Base-by-base conservation (phyloP, 2,797 vertebrate species). In the Potorous gilbertii region DNA sequence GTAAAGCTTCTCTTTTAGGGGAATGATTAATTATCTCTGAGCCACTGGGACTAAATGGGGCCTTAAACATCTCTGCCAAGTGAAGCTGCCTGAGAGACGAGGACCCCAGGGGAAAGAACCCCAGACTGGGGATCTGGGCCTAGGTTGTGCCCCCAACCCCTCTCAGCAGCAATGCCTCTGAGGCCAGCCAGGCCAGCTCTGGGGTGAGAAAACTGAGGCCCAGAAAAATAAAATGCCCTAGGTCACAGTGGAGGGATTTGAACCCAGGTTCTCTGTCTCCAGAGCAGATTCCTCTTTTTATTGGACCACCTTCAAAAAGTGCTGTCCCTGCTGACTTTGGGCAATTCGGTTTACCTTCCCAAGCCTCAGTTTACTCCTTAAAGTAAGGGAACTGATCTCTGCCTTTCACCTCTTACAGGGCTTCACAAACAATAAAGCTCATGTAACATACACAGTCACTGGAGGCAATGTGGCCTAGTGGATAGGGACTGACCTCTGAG, bases 21-120 rank as follows among this genome's bases (percentile, higher is more conserved):
- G 96, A 93, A 94, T 95, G 95, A 95, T 92, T 97, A 96, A 97
- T 98, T 96, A 97, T 93, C 97, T 94, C 95, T 97, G 96, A 97
- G 97, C 96, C 14, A 0, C 96, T 94, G 96, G 59, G 59, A 92
- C 92, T 95, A 62, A 92, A 90, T 92, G 93, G 89, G 96, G 94
- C 97, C 46, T 40, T 94, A 96, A 96, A 96, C 93, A 93, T 93
- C 95, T 97, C 91, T 94, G 95, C 95, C 93, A 89, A 94, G 66
- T 90, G 94, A 90, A n/a, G 95, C 93, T 92, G 96, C 66, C 91
- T 56, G 90, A 55, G 0, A 0, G 62, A n/a, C 5, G 14, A 31
- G 34, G 52, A 52, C 52, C 62, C 62, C n/a, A 4, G 62, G 62
- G 34, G 59, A 18, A 16, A 0, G 34, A n/a, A 1, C 34, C n/a